A percentile compares a stretch with the other conserved stretches of the same genome.
Conservation (phyloP, 1,140 invertebrate genomes). For the Sinella curviseta region DNA sequence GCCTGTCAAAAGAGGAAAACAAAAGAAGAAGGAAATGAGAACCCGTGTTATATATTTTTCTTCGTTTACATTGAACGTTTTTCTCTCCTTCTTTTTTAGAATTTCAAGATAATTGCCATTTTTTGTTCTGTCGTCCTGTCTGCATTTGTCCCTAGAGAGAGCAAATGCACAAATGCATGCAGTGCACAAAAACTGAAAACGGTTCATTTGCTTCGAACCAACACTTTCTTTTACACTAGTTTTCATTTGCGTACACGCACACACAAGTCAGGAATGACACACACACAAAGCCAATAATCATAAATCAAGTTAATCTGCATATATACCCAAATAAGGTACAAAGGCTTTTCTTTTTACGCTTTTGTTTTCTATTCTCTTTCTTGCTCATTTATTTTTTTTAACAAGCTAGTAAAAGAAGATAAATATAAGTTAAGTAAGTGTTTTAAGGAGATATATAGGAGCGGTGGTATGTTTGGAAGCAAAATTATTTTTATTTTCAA, state of each 20-base stretch:
- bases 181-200: no score
- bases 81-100: neutral
- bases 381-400: neutral
- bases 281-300: slow-evolving; percentile 4
- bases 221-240: no score
- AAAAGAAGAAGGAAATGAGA: neutral
- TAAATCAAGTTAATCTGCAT: slow-evolving; percentile 13
- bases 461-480: no score
- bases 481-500: no score
- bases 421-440: no score
- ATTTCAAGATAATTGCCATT: neutral
- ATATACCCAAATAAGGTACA: neutral
- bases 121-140: neutral
- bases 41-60: neutral
- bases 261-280: no score
- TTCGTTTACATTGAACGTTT: neutral
- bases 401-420: neutral
- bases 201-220: no score
- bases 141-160: neutral
- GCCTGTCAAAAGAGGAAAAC: neutral
- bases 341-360: neutral
- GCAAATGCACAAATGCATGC: neutral
- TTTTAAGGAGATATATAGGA: no score
- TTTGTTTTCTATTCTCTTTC: neutral
- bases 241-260: no score